Conservation (phyloP, 2,888 invertebrate genomes). For the Glaucopsyche alexis region DNA sequence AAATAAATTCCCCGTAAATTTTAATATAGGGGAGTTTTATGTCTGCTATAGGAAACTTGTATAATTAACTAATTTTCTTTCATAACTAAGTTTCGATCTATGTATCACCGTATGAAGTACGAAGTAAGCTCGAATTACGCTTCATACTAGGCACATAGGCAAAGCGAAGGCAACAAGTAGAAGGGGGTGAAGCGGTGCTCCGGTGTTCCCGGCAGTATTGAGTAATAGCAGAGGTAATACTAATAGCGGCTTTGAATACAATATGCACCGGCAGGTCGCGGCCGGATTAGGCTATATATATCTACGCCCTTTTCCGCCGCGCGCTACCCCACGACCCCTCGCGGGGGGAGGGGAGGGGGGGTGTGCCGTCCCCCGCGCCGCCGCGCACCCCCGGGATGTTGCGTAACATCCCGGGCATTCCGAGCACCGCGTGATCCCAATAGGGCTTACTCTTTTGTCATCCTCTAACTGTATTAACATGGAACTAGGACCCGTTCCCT, state of each 20-base stretch:
- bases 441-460: conserved; percentile 42
- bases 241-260: conserved; percentile 37
- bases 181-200: conserved; percentile 30
- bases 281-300: conserved; percentile 33
- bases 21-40: no score
- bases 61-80: neutral
- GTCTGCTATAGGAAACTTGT: no score
- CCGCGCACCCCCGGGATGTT: conserved; percentile 35
- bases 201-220: conserved; percentile 39
- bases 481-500: conserved; percentile 38
- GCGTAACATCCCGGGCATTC: conserved; percentile 42
- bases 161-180: conserved; percentile 35
- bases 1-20: no score
- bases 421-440: conserved; percentile 41
- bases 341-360: conserved; percentile 20
- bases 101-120: neutral
- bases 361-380: conserved; percentile 1
- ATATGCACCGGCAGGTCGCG: conserved; percentile 29
- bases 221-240: conserved; percentile 39
- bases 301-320: conserved; percentile 39
- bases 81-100: neutral
- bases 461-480: conserved; percentile 40
- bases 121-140: neutral
- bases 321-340: conserved; percentile 29
- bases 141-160: conserved; percentile 30